Base-by-base conservation (phyloP, 1,140 invertebrate species). In the Orius laevigatus region DNA sequence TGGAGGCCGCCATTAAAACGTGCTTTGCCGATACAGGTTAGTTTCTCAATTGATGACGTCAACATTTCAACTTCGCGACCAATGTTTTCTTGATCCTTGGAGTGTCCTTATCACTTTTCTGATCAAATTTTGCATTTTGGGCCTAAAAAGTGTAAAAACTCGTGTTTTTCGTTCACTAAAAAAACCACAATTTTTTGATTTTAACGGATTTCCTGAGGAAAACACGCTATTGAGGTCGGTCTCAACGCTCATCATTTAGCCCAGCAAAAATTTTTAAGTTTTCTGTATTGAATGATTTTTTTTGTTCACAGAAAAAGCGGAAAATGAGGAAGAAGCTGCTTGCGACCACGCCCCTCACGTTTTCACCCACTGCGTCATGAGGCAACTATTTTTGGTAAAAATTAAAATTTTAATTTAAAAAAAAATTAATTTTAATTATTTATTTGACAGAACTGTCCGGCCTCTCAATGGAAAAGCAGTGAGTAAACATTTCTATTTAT, bases 301-400 rank as follows among this genome's bases (percentile, higher is more conserved):
- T 5, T 32, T n/a, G 8, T 32, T 45, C 32, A 12, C 25, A 45
- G 43, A 19, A n/a, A 45, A 45, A 5, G n/a, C 19, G 4, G 43
- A 45, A 33, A n/a, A 3, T 6, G n/a, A 19, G 3, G 32, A 50
- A 35, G 48, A 50, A 31, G 31, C 38, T 5, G 15, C 44, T 3
- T 51, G 49, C 35, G 46, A 35, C 6, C 14, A 42, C 8, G 16
- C 20, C 6, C 41, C 49, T 3, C 43, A 51, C 15, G 44, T 38
- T n/a, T 41, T 40, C 34, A 51, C 49, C 12, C 44, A 46, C 25
- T 51, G 49, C 20, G 12, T 51, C 5, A 31, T 40, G 8, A 51
- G 49, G 43, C 25, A 51, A 9, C 49, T 51, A 9, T 51, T 51
- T 25, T 41, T 51, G 44, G 49, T 51, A 36, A 46, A 34, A n/a